Evolutionary conservation across 2,888 invertebrate species (phyloP).

Genomic region (Apamea anceps): DNA sequence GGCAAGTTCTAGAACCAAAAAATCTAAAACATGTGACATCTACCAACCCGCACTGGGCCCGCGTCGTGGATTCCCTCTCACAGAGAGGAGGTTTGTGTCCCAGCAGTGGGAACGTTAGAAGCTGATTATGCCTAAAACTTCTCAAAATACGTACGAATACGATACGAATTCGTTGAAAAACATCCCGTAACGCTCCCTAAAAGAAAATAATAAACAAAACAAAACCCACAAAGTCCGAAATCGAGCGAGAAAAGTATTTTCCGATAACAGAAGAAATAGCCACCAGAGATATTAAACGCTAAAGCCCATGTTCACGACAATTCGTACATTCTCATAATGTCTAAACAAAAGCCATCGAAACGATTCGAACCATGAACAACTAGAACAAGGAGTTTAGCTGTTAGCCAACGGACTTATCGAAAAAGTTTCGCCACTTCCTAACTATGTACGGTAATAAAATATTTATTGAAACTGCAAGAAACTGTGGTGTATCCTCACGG

Average conservation of each 20-base stretch:
- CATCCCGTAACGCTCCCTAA: not conserved
- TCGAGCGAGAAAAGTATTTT: constrained; percentile 72
- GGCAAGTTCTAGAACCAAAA: not conserved
- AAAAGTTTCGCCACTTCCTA: constrained; percentile 75
- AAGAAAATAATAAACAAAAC: constrained; percentile 48
- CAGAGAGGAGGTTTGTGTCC: not conserved
- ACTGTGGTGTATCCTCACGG: constrained; percentile 47
- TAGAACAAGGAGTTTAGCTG: constrained; percentile 74
- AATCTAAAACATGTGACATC: too few species aligned
- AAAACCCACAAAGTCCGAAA: constrained; percentile 59
- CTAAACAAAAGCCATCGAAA: constrained; percentile 82
- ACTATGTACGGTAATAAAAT: constrained; percentile 61
- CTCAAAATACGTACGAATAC: not conserved
- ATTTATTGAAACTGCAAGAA: constrained; percentile 59
- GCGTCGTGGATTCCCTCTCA: too few species aligned
- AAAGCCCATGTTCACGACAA: constrained; percentile 78
- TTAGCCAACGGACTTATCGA: constrained; percentile 78
- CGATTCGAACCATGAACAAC: constrained; percentile 75
- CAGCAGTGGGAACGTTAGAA: not conserved
- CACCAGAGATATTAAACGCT: constrained; percentile 74
- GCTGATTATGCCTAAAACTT: not conserved
- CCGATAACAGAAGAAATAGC: constrained; percentile 74
- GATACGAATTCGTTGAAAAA: not conserved
- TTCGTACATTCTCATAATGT: constrained; percentile 83
- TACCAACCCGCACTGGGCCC: too few species aligned